Conservation (phyloP, 2,888 invertebrate genomes). For the Linnaemya vulpina region DNA sequence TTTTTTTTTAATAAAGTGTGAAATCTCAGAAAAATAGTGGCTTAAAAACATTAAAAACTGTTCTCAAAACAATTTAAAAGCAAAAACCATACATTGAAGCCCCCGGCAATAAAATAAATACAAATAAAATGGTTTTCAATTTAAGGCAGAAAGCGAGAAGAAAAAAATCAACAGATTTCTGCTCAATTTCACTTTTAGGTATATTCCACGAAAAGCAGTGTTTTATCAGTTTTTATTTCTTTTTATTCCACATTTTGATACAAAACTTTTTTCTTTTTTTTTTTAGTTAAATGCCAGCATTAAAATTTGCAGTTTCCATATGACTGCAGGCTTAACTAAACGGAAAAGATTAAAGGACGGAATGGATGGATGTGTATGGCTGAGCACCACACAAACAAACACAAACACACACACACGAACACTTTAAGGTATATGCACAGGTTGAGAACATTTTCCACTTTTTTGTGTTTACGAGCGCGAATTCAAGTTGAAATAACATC, state of each 20-base stretch:
- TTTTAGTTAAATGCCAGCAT: constrained; percentile 43
- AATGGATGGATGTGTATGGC: constrained; percentile 31
- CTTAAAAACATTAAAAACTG: constrained; percentile 4
- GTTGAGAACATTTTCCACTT: constrained; percentile 31
- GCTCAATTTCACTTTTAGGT: constrained; percentile 68
- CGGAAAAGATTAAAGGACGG: constrained; percentile 68
- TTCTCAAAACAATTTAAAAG: constrained; percentile 49
- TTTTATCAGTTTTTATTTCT: constrained; percentile 27
- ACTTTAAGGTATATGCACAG: constrained; percentile 7
- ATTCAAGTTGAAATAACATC: constrained; percentile 39
- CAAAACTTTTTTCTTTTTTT: neutral
- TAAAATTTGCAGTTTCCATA: constrained; percentile 65
- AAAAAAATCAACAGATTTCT: constrained; percentile 27
- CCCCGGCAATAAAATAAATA: constrained; percentile 36
- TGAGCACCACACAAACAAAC: constrained; percentile 8
- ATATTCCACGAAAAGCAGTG: constrained; percentile 33
- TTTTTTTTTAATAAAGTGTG: constrained; percentile 15
- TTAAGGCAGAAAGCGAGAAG: constrained; percentile 24
- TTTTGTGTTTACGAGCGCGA: constrained; percentile 2
- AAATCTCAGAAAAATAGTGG: neutral
- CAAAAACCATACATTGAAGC: constrained; percentile 55
- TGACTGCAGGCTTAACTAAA: constrained; percentile 69
- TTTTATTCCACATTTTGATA: constrained; percentile 9
- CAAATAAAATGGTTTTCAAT: constrained; percentile 52
- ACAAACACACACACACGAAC: constrained; percentile 19